phyloP scores from a whole-genome alignment of 1,140 invertebrate species.

The Proales similis region DNA sequence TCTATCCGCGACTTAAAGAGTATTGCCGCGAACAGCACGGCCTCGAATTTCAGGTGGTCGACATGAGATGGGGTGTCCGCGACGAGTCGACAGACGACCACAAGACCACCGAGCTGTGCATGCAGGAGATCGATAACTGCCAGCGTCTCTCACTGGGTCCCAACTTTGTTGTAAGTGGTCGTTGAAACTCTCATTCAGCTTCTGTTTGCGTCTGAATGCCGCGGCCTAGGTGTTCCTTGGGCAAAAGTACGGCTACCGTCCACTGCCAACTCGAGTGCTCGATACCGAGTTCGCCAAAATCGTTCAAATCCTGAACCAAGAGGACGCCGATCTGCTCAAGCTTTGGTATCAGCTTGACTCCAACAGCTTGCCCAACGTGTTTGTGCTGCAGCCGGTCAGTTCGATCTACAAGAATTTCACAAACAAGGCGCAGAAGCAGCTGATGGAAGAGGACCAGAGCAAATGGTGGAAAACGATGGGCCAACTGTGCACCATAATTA shows the following conservation, averaged over 20 bases:
- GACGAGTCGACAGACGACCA: slow-evolving; percentile 97
- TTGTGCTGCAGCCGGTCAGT: slow-evolving; percentile 88
- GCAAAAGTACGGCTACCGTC: slow-evolving; percentile 94
- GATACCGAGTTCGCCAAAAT: slow-evolving; percentile 76
- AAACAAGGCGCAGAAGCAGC: slow-evolving; percentile 76
- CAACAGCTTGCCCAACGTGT: slow-evolving; percentile 81
- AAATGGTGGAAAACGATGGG: slow-evolving; percentile 93
- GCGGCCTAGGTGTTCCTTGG: slow-evolving; percentile 74
- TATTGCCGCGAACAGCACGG: slow-evolving; percentile 66
- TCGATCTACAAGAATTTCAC: slow-evolving; percentile 95
- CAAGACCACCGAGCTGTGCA: slow-evolving; percentile 94
- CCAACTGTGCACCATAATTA: slow-evolving; percentile 85
- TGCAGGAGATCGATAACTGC: slow-evolving; percentile 95
- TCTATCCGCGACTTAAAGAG: slow-evolving; percentile 91
- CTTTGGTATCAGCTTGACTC: slow-evolving; percentile 93
- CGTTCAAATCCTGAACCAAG: slow-evolving; percentile 68
- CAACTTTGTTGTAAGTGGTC: slow-evolving; percentile 75
- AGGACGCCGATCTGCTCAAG: slow-evolving; percentile 75
- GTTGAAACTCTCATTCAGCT: slow-evolving; percentile 27
- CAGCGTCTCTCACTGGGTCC: slow-evolving; percentile 92
- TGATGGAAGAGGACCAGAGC: slow-evolving; percentile 61
- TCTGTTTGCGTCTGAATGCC: slow-evolving; percentile 38
- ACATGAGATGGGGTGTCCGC: slow-evolving; percentile 86
- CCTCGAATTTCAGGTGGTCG: slow-evolving; percentile 70
- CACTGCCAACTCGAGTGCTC: slow-evolving; percentile 78